Evolutionary conservation across 2,113 vertebrate species (phyloP).

Genomic region (Eleginops maclovinus): DNA sequence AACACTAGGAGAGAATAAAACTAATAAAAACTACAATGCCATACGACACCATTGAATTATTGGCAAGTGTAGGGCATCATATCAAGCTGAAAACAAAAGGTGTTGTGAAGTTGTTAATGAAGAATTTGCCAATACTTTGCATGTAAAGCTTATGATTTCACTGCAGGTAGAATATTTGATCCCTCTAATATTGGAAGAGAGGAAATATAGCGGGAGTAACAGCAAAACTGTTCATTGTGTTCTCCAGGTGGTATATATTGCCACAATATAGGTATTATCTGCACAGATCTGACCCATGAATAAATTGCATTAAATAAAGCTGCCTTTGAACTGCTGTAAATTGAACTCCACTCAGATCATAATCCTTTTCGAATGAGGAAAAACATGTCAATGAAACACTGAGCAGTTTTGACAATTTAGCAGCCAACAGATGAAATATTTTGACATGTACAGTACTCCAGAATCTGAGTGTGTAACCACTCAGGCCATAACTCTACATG

Average conservation of each 20-base stretch:
- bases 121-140: no score
- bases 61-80: no score
- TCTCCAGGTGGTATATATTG: slow-evolving; percentile 15
- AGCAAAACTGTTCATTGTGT: background rate
- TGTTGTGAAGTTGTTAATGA: no score
- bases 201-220: slow-evolving; percentile 3
- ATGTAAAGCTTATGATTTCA: no score
- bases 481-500: background rate
- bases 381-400: slow-evolving; percentile 11
- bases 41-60: no score
- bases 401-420: slow-evolving; percentile 53
- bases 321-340: slow-evolving; percentile 30
- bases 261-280: background rate
- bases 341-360: background rate
- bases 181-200: background rate
- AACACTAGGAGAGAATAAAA: no score
- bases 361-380: slow-evolving; percentile 29
- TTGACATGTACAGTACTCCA: slow-evolving; percentile 24
- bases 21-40: no score
- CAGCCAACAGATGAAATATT: slow-evolving; percentile 26
- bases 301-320: background rate
- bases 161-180: background rate
- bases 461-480: slow-evolving; percentile 2
- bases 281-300: slow-evolving; percentile 12
- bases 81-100: no score